Base-by-base conservation (phyloP, 2,113 vertebrate genomes). In the Oxyruncus cristatus region DNA sequence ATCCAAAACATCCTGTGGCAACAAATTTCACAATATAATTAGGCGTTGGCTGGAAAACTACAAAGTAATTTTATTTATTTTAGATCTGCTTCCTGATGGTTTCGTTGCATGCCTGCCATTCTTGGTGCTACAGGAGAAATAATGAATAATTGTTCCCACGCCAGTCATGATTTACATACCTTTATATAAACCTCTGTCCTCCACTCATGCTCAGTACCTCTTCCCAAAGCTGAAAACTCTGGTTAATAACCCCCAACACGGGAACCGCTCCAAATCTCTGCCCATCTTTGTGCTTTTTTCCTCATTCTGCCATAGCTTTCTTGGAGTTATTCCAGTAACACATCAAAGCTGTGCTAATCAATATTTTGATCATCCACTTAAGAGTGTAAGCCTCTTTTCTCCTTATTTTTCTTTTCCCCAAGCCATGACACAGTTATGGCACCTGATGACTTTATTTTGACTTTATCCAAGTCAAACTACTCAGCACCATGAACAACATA, bases 1-100 rank as follows among this genome's bases (percentile, higher is more conserved):
- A 96, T 81, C 96, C 94, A 97, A 97, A 97, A 95, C 95, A 96
- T 97, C 96, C 93, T 89, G 95, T 96, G 95, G 95, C 96, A 96
- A 95, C 93, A 95, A 86, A 92, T 97, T 97, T 96, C 96, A 97
- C 93, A 95, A 96, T 84, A 50, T 81, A 91, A 95, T 92, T 71
- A 95, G 95, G 94, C 89, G 86, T 97, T 92, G 95, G 93, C 93
- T 92, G 83, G 95, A 96, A 93, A 95, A 95, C 89, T 91, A 91
- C 93, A 95, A 97, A 95, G 91, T 63, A 65, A 83, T 96, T 86
- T 77, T 93, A 96, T 97, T 96, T 97, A 96, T 95, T 96, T 95
- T 95, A 96, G 94, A 93, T 97, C 93, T 96, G 86, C 92, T 97
- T 97, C 95, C 96, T 92, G 95, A 93, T 96, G 15, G 24, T 52